Evolutionary conservation across 2,113 vertebrate genomes (phyloP), one percentile per base, ranked within the genome.

Genomic region (Daubentonia madagascariensis): DNA sequence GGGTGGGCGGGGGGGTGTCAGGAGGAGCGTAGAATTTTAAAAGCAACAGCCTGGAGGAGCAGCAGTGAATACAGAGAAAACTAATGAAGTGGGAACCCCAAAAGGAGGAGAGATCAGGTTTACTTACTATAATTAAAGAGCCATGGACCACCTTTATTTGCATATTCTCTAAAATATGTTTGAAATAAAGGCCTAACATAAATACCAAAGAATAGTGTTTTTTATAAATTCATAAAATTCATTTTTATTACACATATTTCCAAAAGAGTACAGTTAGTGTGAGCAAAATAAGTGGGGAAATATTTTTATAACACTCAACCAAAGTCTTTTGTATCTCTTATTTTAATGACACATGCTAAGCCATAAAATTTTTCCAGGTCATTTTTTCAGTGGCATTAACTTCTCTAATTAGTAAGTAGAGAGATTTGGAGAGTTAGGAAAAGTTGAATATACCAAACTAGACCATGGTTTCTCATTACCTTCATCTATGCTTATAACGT

Each of bases 381-480:
- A 40, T 28, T 75, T 63, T 92, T 73, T 43, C 63, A 88, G 8
- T 65, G 23, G 14, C 23, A 32, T 45, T 85, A 78, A 67, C 61
- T 85, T 89, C 6, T 50, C 17, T 57, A 72, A 96, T 87, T 96
- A 89, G 5, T 96, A 92, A 92, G 3, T 43, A 67, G 78, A 68
- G 48, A 90, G 48, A 67, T 90, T 78, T 50, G 48, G 37, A 6
- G 22, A 45, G 32, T 1, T 76, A 68, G 65, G 52, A 25, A 73
- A 93, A 92, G 86, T 8, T 75, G 35, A 63, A 50, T 89, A 45
- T 84, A 79, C 10, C 52, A 90, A 37, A 73, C 25, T 52, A 73
- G 43, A 63, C 59, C 37, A n/a, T 45, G 10, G n/a, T 79, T 93
- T 96, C 65, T 95, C 14, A 90, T 94, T 72, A 96, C 92, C 48